Conservation (phyloP, 2,888 invertebrate species). For the Teleogryllus oceanicus region DNA sequence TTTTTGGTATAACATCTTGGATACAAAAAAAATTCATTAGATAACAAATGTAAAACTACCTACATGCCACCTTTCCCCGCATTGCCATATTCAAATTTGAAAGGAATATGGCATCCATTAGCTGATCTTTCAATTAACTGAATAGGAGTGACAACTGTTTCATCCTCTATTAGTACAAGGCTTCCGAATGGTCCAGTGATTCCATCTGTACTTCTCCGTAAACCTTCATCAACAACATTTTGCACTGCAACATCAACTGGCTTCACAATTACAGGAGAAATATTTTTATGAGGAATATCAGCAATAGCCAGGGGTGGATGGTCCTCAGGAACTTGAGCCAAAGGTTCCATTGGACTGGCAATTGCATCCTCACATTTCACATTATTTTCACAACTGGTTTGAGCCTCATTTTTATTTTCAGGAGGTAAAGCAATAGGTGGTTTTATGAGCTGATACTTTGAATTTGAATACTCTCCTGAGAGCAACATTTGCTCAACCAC, state of each 20-base stretch:
- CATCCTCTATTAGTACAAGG: background rate
- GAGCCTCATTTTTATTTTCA: no score
- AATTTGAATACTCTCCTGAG: background rate
- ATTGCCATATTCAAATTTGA: background rate
- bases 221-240: no score
- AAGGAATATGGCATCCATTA: background rate
- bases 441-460: background rate
- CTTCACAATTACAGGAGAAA: no score
- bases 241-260: no score
- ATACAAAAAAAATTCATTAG: background rate
- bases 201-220: no score
- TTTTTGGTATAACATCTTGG: no score
- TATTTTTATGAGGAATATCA: no score
- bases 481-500: slow-evolving; percentile 20
- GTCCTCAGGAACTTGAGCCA: background rate
- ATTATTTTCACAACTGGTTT: background rate
- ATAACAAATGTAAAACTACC: background rate
- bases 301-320: no score
- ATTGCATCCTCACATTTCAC: background rate
- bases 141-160: background rate
- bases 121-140: background rate
- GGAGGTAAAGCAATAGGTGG: background rate
- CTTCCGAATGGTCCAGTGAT: background rate
- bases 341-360: background rate
- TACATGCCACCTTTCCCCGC: background rate